Evolutionary conservation across 2,888 invertebrate species (phyloP).

Genomic region (Parnassius smintheus): DNA sequence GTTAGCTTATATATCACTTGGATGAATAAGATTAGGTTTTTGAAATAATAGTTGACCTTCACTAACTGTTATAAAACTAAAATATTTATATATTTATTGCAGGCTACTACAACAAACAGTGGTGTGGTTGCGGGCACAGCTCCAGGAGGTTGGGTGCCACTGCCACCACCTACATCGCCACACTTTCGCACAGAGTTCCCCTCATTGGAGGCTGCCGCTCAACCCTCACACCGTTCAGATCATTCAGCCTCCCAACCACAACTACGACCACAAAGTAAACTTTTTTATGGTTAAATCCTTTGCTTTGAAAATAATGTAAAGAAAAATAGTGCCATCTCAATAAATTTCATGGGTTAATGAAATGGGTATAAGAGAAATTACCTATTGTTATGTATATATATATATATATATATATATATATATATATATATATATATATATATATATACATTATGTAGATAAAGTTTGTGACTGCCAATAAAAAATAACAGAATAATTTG

Average conservation of each 20-base stretch:
- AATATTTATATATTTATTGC: constrained; percentile 28
- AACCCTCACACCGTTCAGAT: constrained; percentile 82
- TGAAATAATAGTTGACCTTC: no score
- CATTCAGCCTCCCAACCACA: constrained; percentile 64
- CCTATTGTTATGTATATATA: neutral
- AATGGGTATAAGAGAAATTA: neutral
- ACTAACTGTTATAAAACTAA: neutral
- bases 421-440: no score
- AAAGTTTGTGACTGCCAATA: no score
- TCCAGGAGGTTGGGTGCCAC: constrained; percentile 73
- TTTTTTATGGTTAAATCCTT: neutral
- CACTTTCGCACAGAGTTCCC: constrained; percentile 99
- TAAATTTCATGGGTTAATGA: neutral
- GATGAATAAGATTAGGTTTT: no score
- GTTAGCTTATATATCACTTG: no score
- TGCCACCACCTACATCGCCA: constrained; percentile 88
- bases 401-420: neutral
- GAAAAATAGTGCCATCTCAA: no score
- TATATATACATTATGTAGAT: no score
- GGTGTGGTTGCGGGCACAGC: constrained; percentile 80
- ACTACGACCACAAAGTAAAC: constrained; percentile 76
- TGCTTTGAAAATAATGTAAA: neutral
- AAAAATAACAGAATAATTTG: no score
- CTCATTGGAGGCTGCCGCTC: constrained; percentile 85
- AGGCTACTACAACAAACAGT: constrained; percentile 82